Percentiles rank a stretch among this genome's conserved stretches.
Conservation (phyloP, 1,140 invertebrate species). For the Trichonephila clavipes region DNA sequence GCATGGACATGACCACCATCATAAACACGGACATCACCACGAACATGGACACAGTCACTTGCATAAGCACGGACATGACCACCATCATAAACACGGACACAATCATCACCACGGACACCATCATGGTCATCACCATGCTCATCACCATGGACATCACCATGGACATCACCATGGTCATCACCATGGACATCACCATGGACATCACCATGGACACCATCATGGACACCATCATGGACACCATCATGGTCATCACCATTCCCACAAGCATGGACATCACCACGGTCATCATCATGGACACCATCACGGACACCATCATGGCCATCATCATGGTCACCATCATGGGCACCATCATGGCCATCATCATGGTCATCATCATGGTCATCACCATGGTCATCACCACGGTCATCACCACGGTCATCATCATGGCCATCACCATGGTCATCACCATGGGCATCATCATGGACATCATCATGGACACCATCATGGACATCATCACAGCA, state of each 20-base stretch:
- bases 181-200: not conserved
- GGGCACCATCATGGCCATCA: not conserved
- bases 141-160: not conserved
- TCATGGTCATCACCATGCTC: slow-evolving; percentile 10
- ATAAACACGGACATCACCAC: not conserved
- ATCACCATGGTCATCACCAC: not conserved
- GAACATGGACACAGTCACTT: not conserved
- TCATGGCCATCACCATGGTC: not conserved
- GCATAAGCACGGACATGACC: not conserved
- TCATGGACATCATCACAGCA: not conserved
- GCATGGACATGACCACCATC: not conserved
- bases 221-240: not conserved
- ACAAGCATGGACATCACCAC: not conserved
- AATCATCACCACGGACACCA: slow-evolving; percentile 18
- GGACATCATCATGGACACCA: no score
- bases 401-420: not conserved
- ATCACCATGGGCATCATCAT: not conserved
- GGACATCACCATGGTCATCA: not conserved
- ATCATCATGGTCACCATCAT: not conserved
- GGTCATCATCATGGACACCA: not conserved
- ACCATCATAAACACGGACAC: not conserved
- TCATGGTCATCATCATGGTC: not conserved
- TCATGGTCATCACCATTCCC: not conserved
- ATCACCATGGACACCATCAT: not conserved
- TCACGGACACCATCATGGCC: not conserved